Conservation (phyloP, 1,140 invertebrate species). For the Portunus trituberculatus region DNA sequence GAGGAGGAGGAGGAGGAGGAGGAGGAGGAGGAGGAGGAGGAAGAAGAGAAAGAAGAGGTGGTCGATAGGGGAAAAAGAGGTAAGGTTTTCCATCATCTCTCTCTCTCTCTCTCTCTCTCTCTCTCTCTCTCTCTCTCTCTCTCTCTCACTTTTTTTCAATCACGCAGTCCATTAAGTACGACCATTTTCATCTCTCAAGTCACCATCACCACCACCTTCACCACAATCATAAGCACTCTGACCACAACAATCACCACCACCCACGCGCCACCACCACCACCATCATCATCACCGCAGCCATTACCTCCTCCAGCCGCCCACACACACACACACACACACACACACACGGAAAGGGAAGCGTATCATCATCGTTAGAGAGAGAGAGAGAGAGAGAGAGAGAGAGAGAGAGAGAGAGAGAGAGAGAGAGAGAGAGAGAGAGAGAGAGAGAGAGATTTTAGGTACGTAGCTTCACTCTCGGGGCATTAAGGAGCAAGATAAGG, state of each 20-base stretch:
- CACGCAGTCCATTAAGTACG: background rate
- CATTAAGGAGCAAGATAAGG: background rate
- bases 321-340: conserved; percentile 9
- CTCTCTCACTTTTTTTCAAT: background rate
- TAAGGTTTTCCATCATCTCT: background rate
- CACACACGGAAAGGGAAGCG: background rate
- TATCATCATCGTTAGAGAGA: background rate
- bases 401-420: background rate
- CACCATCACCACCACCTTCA: background rate
- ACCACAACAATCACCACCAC: background rate
- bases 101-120: background rate
- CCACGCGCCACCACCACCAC: background rate
- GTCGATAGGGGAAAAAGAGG: background rate
- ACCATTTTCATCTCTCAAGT: background rate
- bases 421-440: background rate
- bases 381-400: background rate
- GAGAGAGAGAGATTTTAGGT: background rate
- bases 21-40: no score
- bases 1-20: background rate
- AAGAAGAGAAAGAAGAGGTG: background rate
- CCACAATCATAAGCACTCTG: background rate
- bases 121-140: background rate
- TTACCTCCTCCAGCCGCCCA: background rate
- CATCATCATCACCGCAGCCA: background rate
- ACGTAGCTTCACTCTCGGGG: background rate